Evolutionary conservation across 2,888 invertebrate species (phyloP), one percentile per base, ranked within the genome.

Genomic region (Amphipoea lucens): DNA sequence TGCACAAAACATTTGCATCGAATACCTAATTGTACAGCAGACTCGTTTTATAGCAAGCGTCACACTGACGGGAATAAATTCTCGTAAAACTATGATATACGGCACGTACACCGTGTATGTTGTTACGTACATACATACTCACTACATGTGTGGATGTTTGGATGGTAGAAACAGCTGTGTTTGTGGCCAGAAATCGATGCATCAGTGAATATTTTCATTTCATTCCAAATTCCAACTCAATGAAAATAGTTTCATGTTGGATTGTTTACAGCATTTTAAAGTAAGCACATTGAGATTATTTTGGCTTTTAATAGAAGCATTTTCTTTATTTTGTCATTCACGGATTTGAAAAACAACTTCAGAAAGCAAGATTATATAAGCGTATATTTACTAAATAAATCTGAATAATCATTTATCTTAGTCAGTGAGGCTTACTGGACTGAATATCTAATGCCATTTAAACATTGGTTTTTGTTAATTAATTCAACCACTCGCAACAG

Each of bases 41-140:
- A 71, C 6, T n/a, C 11, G 42, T 71, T 66, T 78, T 83, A 86
- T 83, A 70, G 70, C 83, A 40, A 17, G 20, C 85, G 83, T 78
- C 84, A 76, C 54, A 40, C 17, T 51, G 82, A 78, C 86, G 65
- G 78, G 75, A 84, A 84, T 86, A 84, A 4, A 76, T 85, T 62
- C 83, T 85, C 86, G 74, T 86, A 76, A 86, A 86, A 76, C 86
- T 71, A 72, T 74, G 76, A 79, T 83, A 78, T 83, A 82, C 73
- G 60, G 29, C 76, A 54, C 51, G 68, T 65, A 74, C 71, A 74
- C 57, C 76, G 42, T 20, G 69, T 60, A 36, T n/a, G 48, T 72
- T 63, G n/a, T 29, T 66, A 48, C 11, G 7, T 12, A n/a, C 29
- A 17, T 51, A 69, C 42, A 57, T 29, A 29, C n/a, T n/a, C 40